Percentiles rank a stretch among this genome's conserved stretches.
Evolutionary conservation across 2,797 vertebrate genomes (phyloP).

Genomic region (Poecilia velifera): DNA sequence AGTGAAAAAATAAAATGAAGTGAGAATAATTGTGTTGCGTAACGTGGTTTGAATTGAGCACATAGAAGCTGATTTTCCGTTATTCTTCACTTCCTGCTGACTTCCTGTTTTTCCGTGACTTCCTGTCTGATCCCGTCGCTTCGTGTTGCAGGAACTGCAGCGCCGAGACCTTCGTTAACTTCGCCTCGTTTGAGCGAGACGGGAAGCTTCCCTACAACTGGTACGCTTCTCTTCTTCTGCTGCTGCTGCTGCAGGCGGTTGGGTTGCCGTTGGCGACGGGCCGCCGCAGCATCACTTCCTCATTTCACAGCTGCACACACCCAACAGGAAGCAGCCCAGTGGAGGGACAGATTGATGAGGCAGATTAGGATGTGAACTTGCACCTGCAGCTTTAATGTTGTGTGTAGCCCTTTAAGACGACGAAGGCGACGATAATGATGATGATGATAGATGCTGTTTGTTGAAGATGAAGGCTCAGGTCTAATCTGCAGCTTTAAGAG

Average conservation of each 20-base stretch:
- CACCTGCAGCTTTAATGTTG: conserved; percentile 10
- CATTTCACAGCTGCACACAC: conserved; percentile 26
- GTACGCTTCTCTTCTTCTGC: conserved; percentile 74
- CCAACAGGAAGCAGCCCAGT: conserved; percentile 40
- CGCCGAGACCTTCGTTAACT: conserved; percentile 96
- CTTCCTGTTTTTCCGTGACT: conserved; percentile 13
- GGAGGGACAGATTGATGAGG: conserved; percentile 19
- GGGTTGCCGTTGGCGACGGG: not conserved
- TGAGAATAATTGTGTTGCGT: not conserved
- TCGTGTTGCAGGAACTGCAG: conserved; percentile 87
- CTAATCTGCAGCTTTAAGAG: not conserved
- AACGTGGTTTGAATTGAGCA: not conserved
- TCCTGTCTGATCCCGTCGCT: conserved; percentile 19
- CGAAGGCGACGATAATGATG: no score
- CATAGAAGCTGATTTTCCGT: not conserved
- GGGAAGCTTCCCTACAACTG: conserved; percentile 97
- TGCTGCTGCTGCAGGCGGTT: not conserved
- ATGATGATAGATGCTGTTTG: not conserved
- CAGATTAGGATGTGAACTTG: conserved; percentile 41
- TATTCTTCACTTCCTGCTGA: conserved; percentile 21
- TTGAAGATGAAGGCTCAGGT: conserved; percentile 26
- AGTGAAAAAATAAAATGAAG: not conserved
- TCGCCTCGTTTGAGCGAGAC: conserved; percentile 93
- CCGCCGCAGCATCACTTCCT: conserved; percentile 1
- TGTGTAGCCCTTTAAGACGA: conserved; percentile 17